Evolutionary conservation across 2,888 invertebrate species (phyloP).

Genomic region (Volucella inflata): DNA sequence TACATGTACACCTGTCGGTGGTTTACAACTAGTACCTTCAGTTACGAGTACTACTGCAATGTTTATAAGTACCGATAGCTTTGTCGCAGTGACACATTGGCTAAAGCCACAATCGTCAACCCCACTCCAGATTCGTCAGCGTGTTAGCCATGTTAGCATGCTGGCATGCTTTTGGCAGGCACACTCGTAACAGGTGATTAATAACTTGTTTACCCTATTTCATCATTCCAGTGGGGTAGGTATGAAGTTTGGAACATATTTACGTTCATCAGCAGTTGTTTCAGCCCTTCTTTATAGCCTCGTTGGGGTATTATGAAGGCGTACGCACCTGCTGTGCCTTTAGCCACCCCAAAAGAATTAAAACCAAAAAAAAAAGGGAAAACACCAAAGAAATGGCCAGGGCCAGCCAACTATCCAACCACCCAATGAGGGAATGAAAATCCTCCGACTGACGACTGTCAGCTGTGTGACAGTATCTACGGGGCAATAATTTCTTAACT

Average conservation of each 20-base stretch:
- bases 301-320: conserved; percentile 44
- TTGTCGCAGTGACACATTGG: conserved; percentile 67
- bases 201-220: conserved; percentile 75
- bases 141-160: conserved; percentile 64
- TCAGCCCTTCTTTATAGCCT: conserved; percentile 64
- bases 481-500: conserved; percentile 76
- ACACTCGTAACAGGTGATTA: conserved; percentile 76
- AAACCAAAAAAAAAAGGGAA: not conserved
- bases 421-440: conserved; percentile 20
- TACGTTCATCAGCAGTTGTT: conserved; percentile 36
- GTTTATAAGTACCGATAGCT: conserved; percentile 44
- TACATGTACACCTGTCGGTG: conserved; percentile 1
- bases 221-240: conserved; percentile 55
- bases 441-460: conserved; percentile 65
- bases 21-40: not conserved
- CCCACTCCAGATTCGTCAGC: not conserved
- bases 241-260: conserved; percentile 18
- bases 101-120: conserved; percentile 10
- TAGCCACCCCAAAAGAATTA: conserved; percentile 43
- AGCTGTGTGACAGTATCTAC: conserved; percentile 77
- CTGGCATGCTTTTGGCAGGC: conserved; percentile 64
- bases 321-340: conserved; percentile 64
- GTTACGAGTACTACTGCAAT: not conserved
- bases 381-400: too few relatives aligned
- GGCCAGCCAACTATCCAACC: not conserved